Evolutionary conservation across 2,888 invertebrate species (phyloP).

Genomic region (Leistus spinibarbis): DNA sequence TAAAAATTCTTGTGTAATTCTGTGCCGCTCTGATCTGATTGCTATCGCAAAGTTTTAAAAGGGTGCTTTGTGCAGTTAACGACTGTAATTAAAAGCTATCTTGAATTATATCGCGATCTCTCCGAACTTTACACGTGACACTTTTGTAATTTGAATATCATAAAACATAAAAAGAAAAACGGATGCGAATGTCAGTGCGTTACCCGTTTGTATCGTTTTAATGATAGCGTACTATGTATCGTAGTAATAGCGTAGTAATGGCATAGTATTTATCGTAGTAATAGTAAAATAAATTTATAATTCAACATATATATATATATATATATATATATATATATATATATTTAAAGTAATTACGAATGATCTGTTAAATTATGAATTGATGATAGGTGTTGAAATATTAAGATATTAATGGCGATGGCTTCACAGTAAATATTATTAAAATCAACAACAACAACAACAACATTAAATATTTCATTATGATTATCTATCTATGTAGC

Average conservation of each 20-base stretch:
- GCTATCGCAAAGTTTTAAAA: slow-evolving; percentile 37
- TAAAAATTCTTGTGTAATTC: slow-evolving; percentile 32
- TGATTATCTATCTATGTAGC: background rate
- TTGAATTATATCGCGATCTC: slow-evolving; percentile 33
- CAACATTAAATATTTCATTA: background rate
- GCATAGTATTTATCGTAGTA: no score
- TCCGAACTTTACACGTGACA: slow-evolving; percentile 24
- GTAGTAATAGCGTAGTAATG: no score
- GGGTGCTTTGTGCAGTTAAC: slow-evolving; percentile 39
- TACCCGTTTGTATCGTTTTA: background rate
- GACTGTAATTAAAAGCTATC: slow-evolving; percentile 38
- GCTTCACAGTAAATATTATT: background rate
- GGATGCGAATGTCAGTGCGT: background rate
- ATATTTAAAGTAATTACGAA: no score
- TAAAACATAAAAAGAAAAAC: no score
- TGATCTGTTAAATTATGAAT: background rate
- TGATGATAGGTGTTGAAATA: background rate
- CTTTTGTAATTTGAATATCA: slow-evolving; percentile 28
- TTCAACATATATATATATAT: no score
- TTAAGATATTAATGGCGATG: background rate
- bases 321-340: no score
- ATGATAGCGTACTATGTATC: background rate
- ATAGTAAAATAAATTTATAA: no score
- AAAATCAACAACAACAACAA: background rate
- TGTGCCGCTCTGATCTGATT: slow-evolving; percentile 28